Conservation (phyloP, 2,888 invertebrate genomes). For the Unio pictorum region DNA sequence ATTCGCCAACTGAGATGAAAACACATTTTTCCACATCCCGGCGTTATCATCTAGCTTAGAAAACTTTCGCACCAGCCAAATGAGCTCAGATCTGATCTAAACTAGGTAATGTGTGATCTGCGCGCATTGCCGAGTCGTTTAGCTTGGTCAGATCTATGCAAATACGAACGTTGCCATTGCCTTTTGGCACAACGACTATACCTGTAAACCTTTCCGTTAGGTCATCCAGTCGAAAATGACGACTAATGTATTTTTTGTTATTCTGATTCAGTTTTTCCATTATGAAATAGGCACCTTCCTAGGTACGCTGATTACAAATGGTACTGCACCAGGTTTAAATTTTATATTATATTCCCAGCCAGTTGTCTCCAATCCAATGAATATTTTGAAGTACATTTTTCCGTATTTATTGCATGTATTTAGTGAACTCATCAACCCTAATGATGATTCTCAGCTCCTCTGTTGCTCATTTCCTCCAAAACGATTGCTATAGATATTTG, state of each 20-base stretch:
- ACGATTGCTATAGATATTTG: too few relatives aligned
- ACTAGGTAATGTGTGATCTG: conserved; percentile 1
- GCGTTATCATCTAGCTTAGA: too few relatives aligned
- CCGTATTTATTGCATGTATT: too few relatives aligned
- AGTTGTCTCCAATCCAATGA: not conserved
- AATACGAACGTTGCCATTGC: conserved; percentile 1
- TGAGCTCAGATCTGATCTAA: conserved; percentile 1
- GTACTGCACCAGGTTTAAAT: not conserved
- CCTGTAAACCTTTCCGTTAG: conserved; percentile 1
- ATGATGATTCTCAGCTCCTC: too few relatives aligned
- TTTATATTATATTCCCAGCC: conserved; percentile 1
- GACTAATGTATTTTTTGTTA: conserved; percentile 1
- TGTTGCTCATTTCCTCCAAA: too few relatives aligned
- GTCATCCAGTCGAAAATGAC: conserved; percentile 3
- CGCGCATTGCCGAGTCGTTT: conserved; percentile 4
- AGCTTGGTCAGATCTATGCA: not conserved
- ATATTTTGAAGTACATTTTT: too few relatives aligned
- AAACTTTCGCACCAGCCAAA: not conserved
- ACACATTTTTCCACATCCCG: too few relatives aligned
- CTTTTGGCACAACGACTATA: conserved; percentile 2
- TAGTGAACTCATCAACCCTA: too few relatives aligned
- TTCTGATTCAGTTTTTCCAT: conserved; percentile 2
- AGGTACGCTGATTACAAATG: not conserved
- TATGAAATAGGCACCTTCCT: conserved; percentile 1
- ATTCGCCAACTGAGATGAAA: too few relatives aligned